Conservation (phyloP, 2,888 invertebrate genomes). For the Leistus spinibarbis region DNA sequence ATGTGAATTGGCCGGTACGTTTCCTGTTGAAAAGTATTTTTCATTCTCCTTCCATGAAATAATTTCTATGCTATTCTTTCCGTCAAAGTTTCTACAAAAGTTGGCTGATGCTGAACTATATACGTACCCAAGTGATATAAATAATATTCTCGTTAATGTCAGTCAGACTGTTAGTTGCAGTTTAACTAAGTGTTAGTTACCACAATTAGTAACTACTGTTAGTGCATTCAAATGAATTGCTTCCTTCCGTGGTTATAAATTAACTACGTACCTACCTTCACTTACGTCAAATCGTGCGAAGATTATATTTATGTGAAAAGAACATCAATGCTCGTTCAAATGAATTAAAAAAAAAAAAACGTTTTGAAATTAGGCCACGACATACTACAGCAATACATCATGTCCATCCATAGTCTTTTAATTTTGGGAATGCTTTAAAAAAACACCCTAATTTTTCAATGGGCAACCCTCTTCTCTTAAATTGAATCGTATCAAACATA, state of each 20-base stretch:
- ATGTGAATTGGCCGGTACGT: conserved; percentile 17
- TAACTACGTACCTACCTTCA: conserved; percentile 19
- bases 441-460: not conserved
- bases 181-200: not conserved
- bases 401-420: too few relatives aligned
- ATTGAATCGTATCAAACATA: not conserved
- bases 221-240: conserved; percentile 23
- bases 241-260: conserved; percentile 24
- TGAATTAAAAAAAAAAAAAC: too few relatives aligned
- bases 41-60: conserved; percentile 20
- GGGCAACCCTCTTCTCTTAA: not conserved
- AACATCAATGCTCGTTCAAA: not conserved
- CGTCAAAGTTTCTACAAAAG: conserved; percentile 10
- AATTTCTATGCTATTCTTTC: conserved; percentile 22
- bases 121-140: conserved; percentile 12
- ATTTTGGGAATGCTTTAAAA: too few relatives aligned
- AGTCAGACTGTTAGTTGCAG: conserved; percentile 14
- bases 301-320: not conserved
- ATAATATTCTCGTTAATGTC: conserved; percentile 34
- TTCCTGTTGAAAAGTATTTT: conserved; percentile 30
- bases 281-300: conserved; percentile 3
- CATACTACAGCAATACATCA: too few relatives aligned
- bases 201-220: conserved; percentile 25
- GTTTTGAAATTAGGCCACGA: too few relatives aligned
- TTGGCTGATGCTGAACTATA: not conserved